Percentiles rank a stretch among this genome's conserved stretches.
Evolutionary conservation across 2,888 invertebrate species (phyloP).

Genomic region (Parnassius glacialis): DNA sequence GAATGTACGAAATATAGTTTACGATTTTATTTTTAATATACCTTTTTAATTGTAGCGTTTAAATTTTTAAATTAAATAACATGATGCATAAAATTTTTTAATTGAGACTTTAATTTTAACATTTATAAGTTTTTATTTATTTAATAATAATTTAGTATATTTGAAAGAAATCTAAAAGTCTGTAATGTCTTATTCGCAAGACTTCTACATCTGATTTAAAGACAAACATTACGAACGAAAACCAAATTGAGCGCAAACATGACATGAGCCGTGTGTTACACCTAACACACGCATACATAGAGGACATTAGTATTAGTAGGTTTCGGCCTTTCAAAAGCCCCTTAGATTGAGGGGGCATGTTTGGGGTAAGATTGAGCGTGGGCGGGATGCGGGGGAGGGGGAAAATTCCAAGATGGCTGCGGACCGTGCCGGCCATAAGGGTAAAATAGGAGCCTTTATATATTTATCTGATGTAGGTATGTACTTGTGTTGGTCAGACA

Average conservation of each 20-base stretch:
- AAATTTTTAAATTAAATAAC: too few species aligned
- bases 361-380: constrained; percentile 76
- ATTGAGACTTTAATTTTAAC: too few species aligned
- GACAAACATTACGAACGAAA: not conserved
- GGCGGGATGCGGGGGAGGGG: constrained; percentile 59
- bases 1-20: not conserved
- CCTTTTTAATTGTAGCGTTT: not conserved
- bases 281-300: constrained; percentile 51
- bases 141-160: too few species aligned
- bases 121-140: too few species aligned
- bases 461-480: constrained; percentile 60
- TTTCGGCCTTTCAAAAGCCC: constrained; percentile 78
- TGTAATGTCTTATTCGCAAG: not conserved
- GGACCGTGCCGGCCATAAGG: constrained; percentile 78
- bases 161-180: not conserved
- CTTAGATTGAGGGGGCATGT: constrained; percentile 75
- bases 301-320: constrained; percentile 79
- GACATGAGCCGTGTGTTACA: constrained; percentile 42
- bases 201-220: not conserved
- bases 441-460: constrained; percentile 73
- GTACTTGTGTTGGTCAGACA: constrained; percentile 70
- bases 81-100: too few species aligned
- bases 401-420: constrained; percentile 75
- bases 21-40: not conserved
- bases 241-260: constrained; percentile 48